Conservation (phyloP, 35 echinoderm and acorn worm genomes). For the Strongylocentrotus purpuratus region DNA sequence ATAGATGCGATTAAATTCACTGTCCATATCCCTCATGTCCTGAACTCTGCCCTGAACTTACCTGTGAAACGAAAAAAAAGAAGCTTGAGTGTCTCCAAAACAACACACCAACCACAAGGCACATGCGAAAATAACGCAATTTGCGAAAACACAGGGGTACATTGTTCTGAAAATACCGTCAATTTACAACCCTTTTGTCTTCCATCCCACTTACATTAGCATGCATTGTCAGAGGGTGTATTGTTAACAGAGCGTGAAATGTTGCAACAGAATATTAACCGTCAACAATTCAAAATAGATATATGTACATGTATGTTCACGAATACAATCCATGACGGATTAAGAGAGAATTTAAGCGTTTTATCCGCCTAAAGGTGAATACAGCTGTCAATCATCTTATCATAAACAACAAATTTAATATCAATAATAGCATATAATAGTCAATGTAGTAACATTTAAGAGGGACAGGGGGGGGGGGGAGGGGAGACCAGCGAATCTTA, state of each 20-base stretch:
- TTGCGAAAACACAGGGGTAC: neutral
- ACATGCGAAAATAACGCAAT: neutral
- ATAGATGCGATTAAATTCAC: slow-evolving; percentile 3
- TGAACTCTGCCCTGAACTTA: slow-evolving; percentile 8
- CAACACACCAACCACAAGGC: neutral
- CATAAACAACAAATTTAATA: no score
- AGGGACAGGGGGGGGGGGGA: no score
- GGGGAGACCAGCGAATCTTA: no score
- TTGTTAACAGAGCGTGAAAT: neutral
- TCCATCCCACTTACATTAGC: neutral
- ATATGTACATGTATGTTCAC: no score
- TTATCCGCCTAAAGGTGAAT: no score
- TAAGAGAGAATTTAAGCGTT: no score
- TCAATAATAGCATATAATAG: no score
- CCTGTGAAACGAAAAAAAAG: neutral
- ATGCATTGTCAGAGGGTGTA: neutral
- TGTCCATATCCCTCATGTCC: neutral
- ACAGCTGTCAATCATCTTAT: no score
- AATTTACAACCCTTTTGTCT: neutral
- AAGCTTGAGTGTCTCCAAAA: neutral
- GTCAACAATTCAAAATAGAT: neutral
- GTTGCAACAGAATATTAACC: neutral
- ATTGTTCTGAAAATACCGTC: neutral
- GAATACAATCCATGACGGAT: no score
- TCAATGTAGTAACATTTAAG: no score